Conservation (phyloP, 2,797 vertebrate genomes). For the Darevskia mixta region DNA sequence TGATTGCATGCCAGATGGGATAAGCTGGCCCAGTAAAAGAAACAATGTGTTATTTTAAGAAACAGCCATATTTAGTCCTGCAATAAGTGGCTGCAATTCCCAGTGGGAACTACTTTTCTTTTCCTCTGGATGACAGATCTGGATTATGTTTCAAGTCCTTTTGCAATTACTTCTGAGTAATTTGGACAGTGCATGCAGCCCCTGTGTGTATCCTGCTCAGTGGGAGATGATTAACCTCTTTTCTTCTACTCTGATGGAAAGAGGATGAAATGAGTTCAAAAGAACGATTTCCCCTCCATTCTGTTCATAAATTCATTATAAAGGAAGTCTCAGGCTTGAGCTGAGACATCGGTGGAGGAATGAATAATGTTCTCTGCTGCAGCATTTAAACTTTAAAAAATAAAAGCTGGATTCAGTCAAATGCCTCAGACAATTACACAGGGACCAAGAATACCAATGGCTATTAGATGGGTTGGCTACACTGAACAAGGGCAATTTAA, state of each 20-base stretch:
- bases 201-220: not conserved
- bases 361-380: not conserved
- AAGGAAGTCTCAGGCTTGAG: not conserved
- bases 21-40: not conserved
- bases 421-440: not conserved
- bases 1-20: not conserved
- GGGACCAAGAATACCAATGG: not conserved
- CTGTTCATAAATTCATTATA: slow-evolving; percentile 20
- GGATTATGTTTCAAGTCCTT: slow-evolving; percentile 16
- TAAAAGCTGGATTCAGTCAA: not conserved
- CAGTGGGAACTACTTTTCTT: not conserved
- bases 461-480: not conserved
- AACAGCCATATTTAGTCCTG: not conserved
- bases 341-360: slow-evolving; percentile 2
- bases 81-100: not conserved
- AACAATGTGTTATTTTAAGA: slow-evolving; percentile 5
- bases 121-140: not conserved
- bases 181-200: not conserved
- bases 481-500: not conserved
- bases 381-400: not conserved
- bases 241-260: not conserved
- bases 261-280: slow-evolving; percentile 1
- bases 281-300: slow-evolving; percentile 16
- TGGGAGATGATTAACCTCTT: slow-evolving; percentile 5
- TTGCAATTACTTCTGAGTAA: slow-evolving; percentile 21